Evolutionary conservation across 2,888 invertebrate species (phyloP), one percentile per base, ranked within the genome.

Genomic region (Thelaira solivaga): DNA sequence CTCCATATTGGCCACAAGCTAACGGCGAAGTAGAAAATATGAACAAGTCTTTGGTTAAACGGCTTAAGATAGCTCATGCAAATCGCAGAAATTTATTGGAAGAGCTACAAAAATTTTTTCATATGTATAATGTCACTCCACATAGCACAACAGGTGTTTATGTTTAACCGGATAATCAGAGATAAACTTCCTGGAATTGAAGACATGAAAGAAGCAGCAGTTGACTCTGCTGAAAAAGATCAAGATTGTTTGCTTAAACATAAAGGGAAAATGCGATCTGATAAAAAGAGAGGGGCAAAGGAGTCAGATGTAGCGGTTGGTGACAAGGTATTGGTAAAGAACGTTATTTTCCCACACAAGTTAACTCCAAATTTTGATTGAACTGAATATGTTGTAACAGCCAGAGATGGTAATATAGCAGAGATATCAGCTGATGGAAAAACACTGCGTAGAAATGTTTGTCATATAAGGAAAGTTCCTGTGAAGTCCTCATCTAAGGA

Each of bases 201-300:
- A 36, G 39, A 68, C 5, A 57, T 61, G 64, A 24, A 61, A 26
- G 62, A 67, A 10, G 34, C 13, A 8, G 49, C 55, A 3, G 20
- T 65, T 61, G 34, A 55, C 51, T 67, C 51, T 13, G 26, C 13
- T 7, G 47, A 53, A 43, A 36, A 34, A 47, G 39, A 64, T 57
- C 55, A 13, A 51, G 47, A 61, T 39, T 51, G 26, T 10, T 61
- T 68, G 1, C 18, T n/a, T 22, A 73, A 77, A 34, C 72, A 77
- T 62, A 68, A 73, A 81, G 94, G 69, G 53, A 69, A 75, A 20
- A 64, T 69, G 26, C 64, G 43, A 29, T 68, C 41, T 53, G 64
- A 69, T 43, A 16, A 4, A 20, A 69, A 45, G 31, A 68, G 67
- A 39, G 7, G 24, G 11, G 59, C 74, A 18, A 61, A 61, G 16